phyloP scores from a whole-genome alignment of 2,888 invertebrate genomes.

The Barypeithes pellucidus region DNA sequence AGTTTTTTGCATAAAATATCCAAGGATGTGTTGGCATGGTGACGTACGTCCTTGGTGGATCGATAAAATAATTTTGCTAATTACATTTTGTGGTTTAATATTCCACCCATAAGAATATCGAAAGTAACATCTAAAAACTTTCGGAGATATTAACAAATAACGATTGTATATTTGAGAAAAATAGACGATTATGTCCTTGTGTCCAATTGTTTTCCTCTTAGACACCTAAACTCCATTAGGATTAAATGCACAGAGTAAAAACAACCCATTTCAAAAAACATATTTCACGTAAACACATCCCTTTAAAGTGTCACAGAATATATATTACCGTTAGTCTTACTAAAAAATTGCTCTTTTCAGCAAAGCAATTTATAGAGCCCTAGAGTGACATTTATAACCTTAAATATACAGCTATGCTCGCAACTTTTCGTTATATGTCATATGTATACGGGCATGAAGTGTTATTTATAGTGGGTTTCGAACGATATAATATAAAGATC shows the following conservation, averaged over 20 bases:
- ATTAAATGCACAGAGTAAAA: not conserved
- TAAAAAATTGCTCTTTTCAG: conserved; percentile 14
- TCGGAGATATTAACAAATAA: too few relatives aligned
- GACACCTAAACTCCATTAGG: not conserved
- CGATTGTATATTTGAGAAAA: too few relatives aligned
- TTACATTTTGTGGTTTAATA: too few relatives aligned
- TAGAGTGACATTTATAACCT: conserved; percentile 45
- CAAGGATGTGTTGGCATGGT: too few relatives aligned
- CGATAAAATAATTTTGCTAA: too few relatives aligned
- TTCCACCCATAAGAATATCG: too few relatives aligned
- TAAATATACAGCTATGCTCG: conserved; percentile 28
- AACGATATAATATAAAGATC: conserved; percentile 31
- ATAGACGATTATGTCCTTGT: too few relatives aligned
- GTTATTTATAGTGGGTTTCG: conserved; percentile 36
- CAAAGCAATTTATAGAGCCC: conserved; percentile 46
- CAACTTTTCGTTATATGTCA: conserved; percentile 38
- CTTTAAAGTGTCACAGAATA: conserved; percentile 2
- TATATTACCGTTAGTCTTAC: conserved; percentile 21
- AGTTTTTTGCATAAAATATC: too few relatives aligned
- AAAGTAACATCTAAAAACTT: too few relatives aligned
- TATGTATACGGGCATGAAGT: conserved; percentile 34
- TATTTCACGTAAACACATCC: conserved; percentile 1
- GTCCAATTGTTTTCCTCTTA: too few relatives aligned
- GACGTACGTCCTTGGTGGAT: too few relatives aligned
- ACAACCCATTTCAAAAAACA: conserved; percentile 2